Evolutionary conservation across 2,888 invertebrate species (phyloP).

Genomic region (Aromia moschata): DNA sequence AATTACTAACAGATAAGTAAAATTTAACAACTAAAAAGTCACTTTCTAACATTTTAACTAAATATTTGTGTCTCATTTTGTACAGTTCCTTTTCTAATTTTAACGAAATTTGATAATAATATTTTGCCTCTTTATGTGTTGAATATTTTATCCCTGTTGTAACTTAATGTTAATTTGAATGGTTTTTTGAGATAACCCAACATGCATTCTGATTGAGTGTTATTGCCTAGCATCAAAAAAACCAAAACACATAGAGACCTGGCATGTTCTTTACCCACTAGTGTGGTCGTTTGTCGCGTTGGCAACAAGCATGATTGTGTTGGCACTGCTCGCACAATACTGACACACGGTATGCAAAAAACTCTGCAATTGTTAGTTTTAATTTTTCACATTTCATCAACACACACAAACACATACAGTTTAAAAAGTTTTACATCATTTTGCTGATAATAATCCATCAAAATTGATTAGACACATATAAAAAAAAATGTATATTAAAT

Average conservation of each 20-base stretch:
- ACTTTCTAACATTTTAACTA: slow-evolving; percentile 13
- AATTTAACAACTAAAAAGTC: slow-evolving; percentile 27
- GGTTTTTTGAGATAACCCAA: slow-evolving; percentile 41
- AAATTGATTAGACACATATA: too few relatives aligned
- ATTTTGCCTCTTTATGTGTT: slow-evolving; percentile 5
- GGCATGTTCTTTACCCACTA: slow-evolving; percentile 63
- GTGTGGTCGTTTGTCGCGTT: slow-evolving; percentile 63
- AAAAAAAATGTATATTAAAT: too few relatives aligned
- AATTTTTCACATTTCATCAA: slow-evolving; percentile 26
- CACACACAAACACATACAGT: slow-evolving; percentile 14
- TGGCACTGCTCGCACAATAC: slow-evolving; percentile 63
- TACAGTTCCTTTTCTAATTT: too few relatives aligned
- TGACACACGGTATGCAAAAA: slow-evolving; percentile 59
- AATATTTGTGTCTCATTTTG: neutral
- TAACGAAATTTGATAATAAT: too few relatives aligned
- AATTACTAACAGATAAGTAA: slow-evolving; percentile 39
- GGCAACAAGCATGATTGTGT: slow-evolving; percentile 64
- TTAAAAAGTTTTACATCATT: too few relatives aligned
- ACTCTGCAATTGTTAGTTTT: slow-evolving; percentile 40
- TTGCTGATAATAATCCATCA: too few relatives aligned
- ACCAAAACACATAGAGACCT: slow-evolving; percentile 58
- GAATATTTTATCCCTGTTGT: slow-evolving; percentile 22
- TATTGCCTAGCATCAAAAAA: slow-evolving; percentile 57
- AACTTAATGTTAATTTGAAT: slow-evolving; percentile 58
- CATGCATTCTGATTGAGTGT: slow-evolving; percentile 51